phyloP scores from a whole-genome alignment of 2,113 vertebrate genomes.

The Pelmatolapia mariae region DNA sequence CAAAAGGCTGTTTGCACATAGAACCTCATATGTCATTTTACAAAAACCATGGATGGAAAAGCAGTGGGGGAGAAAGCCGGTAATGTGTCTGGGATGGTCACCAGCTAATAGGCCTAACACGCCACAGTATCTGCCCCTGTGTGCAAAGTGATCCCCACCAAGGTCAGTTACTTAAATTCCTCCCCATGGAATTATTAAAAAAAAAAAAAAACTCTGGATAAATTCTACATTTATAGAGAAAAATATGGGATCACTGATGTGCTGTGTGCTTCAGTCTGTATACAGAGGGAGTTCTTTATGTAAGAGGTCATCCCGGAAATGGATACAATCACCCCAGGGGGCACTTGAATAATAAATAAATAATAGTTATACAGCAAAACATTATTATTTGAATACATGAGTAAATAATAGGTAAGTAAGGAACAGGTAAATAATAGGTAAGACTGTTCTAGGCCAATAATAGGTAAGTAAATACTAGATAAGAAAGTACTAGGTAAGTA shows the following conservation, averaged over 20 bases:
- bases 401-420: not conserved
- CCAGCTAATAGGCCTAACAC: conserved; percentile 19
- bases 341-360: not conserved
- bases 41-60: conserved; percentile 49
- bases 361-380: not conserved
- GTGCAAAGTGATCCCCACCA: conserved; percentile 56
- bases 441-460: not conserved
- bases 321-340: not conserved
- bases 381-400: not conserved
- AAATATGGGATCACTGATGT: conserved; percentile 13
- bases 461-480: not conserved
- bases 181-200: conserved; percentile 37
- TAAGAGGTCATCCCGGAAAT: not conserved
- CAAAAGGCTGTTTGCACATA: conserved; percentile 57
- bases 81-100: conserved; percentile 33
- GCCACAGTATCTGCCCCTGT: conserved; percentile 53
- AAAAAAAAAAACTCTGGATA: conserved; percentile 54
- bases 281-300: conserved; percentile 23
- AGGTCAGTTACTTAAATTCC: conserved; percentile 56
- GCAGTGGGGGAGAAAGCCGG: not conserved
- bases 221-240: conserved; percentile 40
- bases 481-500: not conserved
- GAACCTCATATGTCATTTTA: conserved; percentile 60
- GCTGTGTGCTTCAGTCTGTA: not conserved
- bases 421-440: not conserved